phyloP scores from a whole-genome alignment of 2,797 vertebrate species.

The Hyperoplus immaculatus region DNA sequence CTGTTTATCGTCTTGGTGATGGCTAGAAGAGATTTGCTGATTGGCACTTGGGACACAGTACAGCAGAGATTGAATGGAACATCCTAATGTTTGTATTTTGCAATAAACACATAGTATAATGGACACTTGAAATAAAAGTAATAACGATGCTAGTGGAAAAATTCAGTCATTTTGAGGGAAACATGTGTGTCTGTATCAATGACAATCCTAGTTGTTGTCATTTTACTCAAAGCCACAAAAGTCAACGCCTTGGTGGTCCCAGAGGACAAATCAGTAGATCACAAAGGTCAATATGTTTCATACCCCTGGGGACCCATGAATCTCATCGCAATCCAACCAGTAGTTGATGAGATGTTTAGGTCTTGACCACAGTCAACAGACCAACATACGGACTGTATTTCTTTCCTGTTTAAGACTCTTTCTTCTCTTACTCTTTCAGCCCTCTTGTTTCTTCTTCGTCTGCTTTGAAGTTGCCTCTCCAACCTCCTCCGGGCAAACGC shows the following conservation, averaged over 20 bases:
- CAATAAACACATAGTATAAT: background rate
- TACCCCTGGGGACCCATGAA: background rate
- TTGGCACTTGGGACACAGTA: background rate
- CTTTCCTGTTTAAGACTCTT: background rate
- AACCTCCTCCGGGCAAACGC: constrained; percentile 4
- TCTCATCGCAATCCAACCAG: background rate
- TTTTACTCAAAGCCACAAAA: background rate
- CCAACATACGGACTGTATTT: background rate
- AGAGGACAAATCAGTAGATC: background rate
- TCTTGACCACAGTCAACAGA: background rate
- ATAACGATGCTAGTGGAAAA: background rate
- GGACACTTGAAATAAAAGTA: too few relatives aligned
- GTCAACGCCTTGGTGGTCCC: background rate
- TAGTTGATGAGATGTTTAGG: background rate
- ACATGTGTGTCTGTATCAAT: background rate
- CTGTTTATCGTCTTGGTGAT: background rate
- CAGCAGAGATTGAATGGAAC: too few relatives aligned
- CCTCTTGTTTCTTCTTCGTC: background rate
- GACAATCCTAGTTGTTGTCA: background rate
- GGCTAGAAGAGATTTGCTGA: background rate
- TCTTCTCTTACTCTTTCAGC: background rate
- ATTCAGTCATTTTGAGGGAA: background rate
- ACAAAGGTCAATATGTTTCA: background rate
- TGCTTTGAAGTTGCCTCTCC: background rate
- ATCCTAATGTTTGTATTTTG: background rate